Evolutionary conservation across 1,140 invertebrate species (phyloP).

Genomic region (Hetaerina americana): DNA sequence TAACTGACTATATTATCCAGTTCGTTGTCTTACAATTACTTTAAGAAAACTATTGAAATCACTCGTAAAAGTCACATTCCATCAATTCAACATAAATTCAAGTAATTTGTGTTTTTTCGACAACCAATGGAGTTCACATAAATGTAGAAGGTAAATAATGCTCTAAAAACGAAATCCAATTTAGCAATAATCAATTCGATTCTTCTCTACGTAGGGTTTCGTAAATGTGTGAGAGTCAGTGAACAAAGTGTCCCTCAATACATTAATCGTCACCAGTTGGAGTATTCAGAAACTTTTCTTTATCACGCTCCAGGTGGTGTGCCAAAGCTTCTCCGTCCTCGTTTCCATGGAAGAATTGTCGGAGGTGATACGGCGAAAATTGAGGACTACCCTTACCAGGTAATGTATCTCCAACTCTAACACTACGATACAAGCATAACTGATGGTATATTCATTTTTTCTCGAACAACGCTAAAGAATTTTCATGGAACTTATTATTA

Average conservation of each 20-base stretch:
- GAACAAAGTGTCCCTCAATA: background rate
- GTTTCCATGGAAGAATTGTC: conserved; percentile 19
- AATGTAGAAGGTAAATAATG: background rate
- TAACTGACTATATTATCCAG: too few species aligned
- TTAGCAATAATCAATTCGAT: background rate
- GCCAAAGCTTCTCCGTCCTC: background rate
- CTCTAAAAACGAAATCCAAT: background rate
- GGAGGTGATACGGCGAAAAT: conserved; percentile 24
- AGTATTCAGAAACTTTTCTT: background rate
- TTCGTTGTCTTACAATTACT: too few species aligned
- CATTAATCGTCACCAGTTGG: background rate
- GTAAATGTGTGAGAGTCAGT: background rate
- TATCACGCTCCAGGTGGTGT: background rate
- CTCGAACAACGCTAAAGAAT: background rate
- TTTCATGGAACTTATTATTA: background rate
- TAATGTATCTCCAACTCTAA: conserved; percentile 10
- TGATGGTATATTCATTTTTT: background rate
- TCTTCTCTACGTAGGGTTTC: background rate
- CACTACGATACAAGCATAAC: too few species aligned
- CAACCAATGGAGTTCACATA: background rate
- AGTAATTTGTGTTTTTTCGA: too few species aligned
- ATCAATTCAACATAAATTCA: too few species aligned
- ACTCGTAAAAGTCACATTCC: too few species aligned
- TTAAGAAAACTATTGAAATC: too few species aligned
- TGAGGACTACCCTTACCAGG: conserved; percentile 26